These are phyloP conservation scores for Pomacea canaliculata DNA, from an alignment of 2,888 invertebrate genomes.

Conservation along the genomic window DNA sequence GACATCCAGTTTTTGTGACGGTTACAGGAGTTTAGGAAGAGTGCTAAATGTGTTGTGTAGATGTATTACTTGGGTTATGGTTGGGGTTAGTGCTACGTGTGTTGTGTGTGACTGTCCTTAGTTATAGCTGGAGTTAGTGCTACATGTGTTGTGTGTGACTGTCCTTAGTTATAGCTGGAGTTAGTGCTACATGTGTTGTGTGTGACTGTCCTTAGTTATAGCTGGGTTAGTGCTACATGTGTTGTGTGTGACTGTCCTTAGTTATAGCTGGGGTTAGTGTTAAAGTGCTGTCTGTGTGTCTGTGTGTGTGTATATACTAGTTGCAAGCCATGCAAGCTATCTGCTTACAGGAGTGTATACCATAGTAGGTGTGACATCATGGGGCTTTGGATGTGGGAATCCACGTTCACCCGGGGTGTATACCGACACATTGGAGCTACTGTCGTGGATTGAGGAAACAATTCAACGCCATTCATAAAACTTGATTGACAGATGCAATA, in stretches of 20 bases:
- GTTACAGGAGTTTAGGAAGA: too few relatives aligned
- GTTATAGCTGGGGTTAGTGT: not conserved
- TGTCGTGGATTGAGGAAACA: slow-evolving; percentile 48
- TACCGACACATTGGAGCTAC: slow-evolving; percentile 48
- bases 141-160: not conserved
- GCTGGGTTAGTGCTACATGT: not conserved
- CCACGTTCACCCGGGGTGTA: slow-evolving; percentile 63
- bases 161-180: not conserved
- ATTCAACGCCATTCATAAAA: slow-evolving; percentile 9
- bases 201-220: not conserved
- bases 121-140: not conserved
- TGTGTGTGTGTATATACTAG: not conserved
- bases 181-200: not conserved
- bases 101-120: too few relatives aligned
- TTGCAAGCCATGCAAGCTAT: not conserved
- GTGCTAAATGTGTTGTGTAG: slow-evolving; percentile 24
- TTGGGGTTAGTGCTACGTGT: too few relatives aligned
- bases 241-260: not conserved
- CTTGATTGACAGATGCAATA: too few relatives aligned
- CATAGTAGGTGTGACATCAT: slow-evolving; percentile 61
- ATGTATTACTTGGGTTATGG: too few relatives aligned
- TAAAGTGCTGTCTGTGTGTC: not conserved
- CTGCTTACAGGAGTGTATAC: slow-evolving; percentile 52
- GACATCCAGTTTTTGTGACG: too few relatives aligned
- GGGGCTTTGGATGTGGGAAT: slow-evolving; percentile 62